These are phyloP conservation scores for Manduca sexta DNA, from an alignment of 1,140 invertebrate species.

Conservation along the genomic window DNA sequence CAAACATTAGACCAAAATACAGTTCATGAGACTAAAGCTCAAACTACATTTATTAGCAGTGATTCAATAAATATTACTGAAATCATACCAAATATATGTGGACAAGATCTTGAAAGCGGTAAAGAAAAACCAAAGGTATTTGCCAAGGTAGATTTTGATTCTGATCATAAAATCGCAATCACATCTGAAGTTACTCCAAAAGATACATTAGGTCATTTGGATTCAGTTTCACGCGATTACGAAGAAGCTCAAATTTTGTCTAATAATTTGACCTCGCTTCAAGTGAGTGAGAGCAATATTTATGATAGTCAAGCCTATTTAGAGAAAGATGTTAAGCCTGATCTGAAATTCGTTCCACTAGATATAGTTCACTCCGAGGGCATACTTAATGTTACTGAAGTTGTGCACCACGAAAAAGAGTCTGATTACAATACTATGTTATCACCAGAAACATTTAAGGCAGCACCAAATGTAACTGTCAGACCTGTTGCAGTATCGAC, in stretches of 20 bases:
- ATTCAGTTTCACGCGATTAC: slow-evolving; percentile 11
- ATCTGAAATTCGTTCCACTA: slow-evolving; percentile 26
- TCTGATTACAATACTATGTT: slow-evolving; percentile 21
- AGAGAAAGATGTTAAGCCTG: slow-evolving; percentile 22
- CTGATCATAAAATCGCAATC: slow-evolving; percentile 45
- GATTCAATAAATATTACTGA: slow-evolving; percentile 55
- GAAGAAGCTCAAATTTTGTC: slow-evolving; percentile 39
- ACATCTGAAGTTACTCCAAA: slow-evolving; percentile 37
- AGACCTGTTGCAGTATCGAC: slow-evolving; percentile 42
- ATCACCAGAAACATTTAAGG: slow-evolving; percentile 22
- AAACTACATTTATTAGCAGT: slow-evolving; percentile 31
- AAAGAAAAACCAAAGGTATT: slow-evolving; percentile 16
- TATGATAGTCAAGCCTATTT: slow-evolving; percentile 46
- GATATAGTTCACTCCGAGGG: slow-evolving; percentile 36
- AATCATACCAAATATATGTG: slow-evolving; percentile 28
- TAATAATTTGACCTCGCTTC: slow-evolving; percentile 31
- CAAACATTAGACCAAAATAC: slow-evolving; percentile 29
- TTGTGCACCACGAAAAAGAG: slow-evolving; percentile 51
- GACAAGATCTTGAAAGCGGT: slow-evolving; percentile 26
- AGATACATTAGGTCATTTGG: slow-evolving; percentile 33
- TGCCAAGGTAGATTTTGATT: slow-evolving; percentile 41
- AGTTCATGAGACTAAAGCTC: slow-evolving; percentile 23
- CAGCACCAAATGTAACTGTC: slow-evolving; percentile 27
- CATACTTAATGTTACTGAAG: slow-evolving; percentile 39
- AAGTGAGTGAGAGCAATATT: slow-evolving; percentile 40